Base-by-base conservation (phyloP, 1,140 invertebrate species). In the Papilio xuthus region DNA sequence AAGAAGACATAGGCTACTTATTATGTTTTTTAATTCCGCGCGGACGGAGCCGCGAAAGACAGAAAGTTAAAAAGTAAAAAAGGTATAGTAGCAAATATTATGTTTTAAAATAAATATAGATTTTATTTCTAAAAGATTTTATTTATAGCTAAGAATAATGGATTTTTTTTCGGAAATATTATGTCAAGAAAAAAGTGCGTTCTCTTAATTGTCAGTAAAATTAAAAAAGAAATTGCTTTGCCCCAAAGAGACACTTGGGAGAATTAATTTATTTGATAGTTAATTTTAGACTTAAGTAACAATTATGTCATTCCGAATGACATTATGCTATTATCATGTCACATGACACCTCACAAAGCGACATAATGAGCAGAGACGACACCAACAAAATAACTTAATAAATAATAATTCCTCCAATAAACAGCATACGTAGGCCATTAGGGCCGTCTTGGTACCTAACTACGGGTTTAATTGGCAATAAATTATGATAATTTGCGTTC, bases 401-500 rank as follows among this genome's bases (percentile, higher is more conserved):
- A 73, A 73, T 79, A 79, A 79, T 79, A 79, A 73, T 81, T 44
- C 63, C 6, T 37, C 18, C 32, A 60, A 70, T 76, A 80, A 83
- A 83, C 20, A 47, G 75, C 77, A 78, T 83, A 79, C 78, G 67
- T 67, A 76, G 42, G 79, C 56, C 80, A 80, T 80, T 82, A 82
- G 75, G 37, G 32, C n/a, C 26, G 70, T 63, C 75, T 79, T 72
- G 79, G 70, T 78, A 56, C 78, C 79, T 70, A 56, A 70, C 23
- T 72, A 44, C 63, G 56, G 56, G 28, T 72, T 74, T 84, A 84
- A 84, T 84, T 84, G 83, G 81, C 79, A 73, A 72, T 84, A 84
- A 84, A 84, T 84, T 84, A 84, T 82, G 26, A 80, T 82, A 84
- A 84, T 84, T 79, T 81, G 75, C 79, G 79, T 75, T 67, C 23